Conservation (phyloP, 2,888 invertebrate genomes). For the Lithophane socia region DNA sequence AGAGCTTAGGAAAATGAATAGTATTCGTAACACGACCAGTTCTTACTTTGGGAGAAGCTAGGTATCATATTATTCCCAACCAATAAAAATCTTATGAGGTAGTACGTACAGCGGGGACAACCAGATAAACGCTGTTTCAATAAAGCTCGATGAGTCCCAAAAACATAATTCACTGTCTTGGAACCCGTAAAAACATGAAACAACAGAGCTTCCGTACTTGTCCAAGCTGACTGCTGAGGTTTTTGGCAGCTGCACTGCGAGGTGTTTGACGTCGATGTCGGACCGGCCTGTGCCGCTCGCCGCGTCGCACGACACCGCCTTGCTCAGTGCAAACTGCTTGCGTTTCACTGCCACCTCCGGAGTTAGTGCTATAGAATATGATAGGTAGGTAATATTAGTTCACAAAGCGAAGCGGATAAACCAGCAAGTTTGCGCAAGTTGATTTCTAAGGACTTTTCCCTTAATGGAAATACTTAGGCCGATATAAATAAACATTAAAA, state of each 20-base stretch:
- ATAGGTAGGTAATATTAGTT: not conserved
- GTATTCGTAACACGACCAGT: not conserved
- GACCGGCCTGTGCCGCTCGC: conserved; percentile 38
- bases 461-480: not conserved
- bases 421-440: not conserved
- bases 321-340: conserved; percentile 69
- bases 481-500: too few species aligned
- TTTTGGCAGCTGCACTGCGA: conserved; percentile 81
- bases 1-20: not conserved
- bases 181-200: not conserved
- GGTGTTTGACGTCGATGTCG: conserved; percentile 80
- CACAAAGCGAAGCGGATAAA: not conserved
- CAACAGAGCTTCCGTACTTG: conserved; percentile 68
- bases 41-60: not conserved
- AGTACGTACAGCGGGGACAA: not conserved
- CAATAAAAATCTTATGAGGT: not conserved
- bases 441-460: not conserved
- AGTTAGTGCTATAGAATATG: conserved; percentile 71
- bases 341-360: conserved; percentile 73
- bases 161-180: not conserved
- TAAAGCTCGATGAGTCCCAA: not conserved
- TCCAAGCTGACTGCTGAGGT: conserved; percentile 72
- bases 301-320: conserved; percentile 78
- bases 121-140: too few species aligned
- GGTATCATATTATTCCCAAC: not conserved